Conservation (phyloP, 2,888 invertebrate species). For the Cremastobaeus sp. region DNA sequence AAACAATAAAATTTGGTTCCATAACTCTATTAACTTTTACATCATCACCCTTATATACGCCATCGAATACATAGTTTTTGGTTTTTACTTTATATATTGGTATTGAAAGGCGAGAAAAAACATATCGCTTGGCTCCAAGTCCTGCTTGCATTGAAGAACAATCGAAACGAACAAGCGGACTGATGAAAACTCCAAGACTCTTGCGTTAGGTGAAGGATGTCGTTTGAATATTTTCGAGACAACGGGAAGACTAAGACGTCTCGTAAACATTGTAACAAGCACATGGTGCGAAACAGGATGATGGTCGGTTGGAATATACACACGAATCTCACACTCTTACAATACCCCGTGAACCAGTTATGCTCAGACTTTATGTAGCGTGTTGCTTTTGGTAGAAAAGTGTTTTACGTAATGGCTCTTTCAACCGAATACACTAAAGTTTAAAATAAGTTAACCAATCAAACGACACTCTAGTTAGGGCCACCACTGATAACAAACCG, state of each 20-base stretch:
- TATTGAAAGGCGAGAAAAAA: slow-evolving; percentile 23
- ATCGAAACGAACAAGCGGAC: neutral
- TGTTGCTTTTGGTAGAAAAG: slow-evolving; percentile 27
- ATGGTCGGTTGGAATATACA: neutral
- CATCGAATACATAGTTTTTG: slow-evolving; percentile 29
- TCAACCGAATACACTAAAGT: slow-evolving; percentile 1
- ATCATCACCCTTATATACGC: slow-evolving; percentile 23
- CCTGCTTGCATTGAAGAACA: slow-evolving; percentile 1
- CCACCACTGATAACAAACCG: neutral
- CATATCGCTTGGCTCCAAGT: neutral
- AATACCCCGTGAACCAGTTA: slow-evolving; percentile 15
- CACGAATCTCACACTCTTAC: slow-evolving; percentile 10
- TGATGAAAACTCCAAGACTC: slow-evolving; percentile 5
- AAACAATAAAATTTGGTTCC: slow-evolving; percentile 1
- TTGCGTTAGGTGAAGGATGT: slow-evolving; percentile 15
- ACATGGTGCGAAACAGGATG: slow-evolving; percentile 8
- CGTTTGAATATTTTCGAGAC: slow-evolving; percentile 8
- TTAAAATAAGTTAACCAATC: slow-evolving; percentile 8
- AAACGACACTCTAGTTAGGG: slow-evolving; percentile 1
- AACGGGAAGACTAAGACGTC: slow-evolving; percentile 27
- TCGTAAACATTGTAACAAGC: slow-evolving; percentile 5
- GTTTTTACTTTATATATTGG: slow-evolving; percentile 1
- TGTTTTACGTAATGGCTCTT: slow-evolving; percentile 17
- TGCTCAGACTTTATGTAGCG: slow-evolving; percentile 37
- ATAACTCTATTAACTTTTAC: slow-evolving; percentile 27